Conservation (phyloP, 2,888 invertebrate genomes). For the Sinopyrophorus schimmeli region DNA sequence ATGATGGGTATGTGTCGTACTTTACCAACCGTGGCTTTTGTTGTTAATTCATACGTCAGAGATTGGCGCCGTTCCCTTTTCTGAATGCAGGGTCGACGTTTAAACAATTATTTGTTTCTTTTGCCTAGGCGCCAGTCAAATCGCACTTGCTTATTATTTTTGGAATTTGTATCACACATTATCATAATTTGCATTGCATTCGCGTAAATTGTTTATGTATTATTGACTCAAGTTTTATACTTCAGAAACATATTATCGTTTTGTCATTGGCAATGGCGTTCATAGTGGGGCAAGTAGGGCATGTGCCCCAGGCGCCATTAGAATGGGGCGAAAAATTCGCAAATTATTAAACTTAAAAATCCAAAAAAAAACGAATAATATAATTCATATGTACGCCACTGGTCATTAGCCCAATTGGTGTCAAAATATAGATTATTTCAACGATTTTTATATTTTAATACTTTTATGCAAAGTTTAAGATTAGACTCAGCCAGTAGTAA, state of each 20-base stretch:
- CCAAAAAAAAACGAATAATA: too few species aligned
- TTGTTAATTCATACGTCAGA: conserved; percentile 23
- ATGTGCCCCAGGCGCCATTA: too few species aligned
- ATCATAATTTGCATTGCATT: conserved; percentile 32
- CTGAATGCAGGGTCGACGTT: conserved; percentile 26
- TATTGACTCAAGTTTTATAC: conserved; percentile 20
- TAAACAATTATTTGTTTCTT: conserved; percentile 29
- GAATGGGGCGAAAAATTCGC: too few species aligned
- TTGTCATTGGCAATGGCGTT: too few species aligned
- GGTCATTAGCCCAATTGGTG: too few species aligned
- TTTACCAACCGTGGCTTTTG: conserved; percentile 22
- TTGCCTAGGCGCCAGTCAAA: conserved; percentile 30
- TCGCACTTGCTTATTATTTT: conserved; percentile 30
- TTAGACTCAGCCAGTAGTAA: too few species aligned
- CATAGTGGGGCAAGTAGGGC: too few species aligned
- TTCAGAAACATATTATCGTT: conserved; percentile 19
- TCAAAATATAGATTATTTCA: too few species aligned
- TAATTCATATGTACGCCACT: too few species aligned
- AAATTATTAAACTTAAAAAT: too few species aligned
- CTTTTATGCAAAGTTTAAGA: too few species aligned
- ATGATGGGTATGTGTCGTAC: conserved; percentile 23
- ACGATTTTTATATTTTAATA: too few species aligned
- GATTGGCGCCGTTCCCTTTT: conserved; percentile 29
- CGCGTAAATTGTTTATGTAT: conserved; percentile 27
- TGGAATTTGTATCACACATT: conserved; percentile 30